Base-by-base conservation (phyloP, 2,113 vertebrate species). In the Etheostoma cragini region DNA sequence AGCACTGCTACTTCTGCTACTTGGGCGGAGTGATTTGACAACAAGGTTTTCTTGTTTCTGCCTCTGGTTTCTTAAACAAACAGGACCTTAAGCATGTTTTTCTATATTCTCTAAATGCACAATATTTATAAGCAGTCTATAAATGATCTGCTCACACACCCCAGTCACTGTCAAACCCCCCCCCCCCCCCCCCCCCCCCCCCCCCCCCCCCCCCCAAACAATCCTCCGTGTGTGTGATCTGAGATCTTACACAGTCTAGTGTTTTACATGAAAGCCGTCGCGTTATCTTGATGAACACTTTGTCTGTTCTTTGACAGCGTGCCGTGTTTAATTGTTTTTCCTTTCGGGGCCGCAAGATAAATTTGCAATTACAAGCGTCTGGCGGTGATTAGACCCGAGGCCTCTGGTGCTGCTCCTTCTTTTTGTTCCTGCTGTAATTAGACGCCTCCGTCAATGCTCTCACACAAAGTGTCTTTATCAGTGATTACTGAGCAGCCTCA, bases 391-490 rank as follows among this genome's bases (percentile, higher is more conserved):
- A 47, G 53, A 47, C 21, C 12, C 2, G 46, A 53, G 47, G 22
- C 77, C 12, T 1, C 15, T 19, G 2, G n/a, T 45, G 3, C 6
- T 7, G 3, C 42, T 64, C 16, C 3, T 4, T 1, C 15, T 70
- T 57, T 68, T 74, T 64, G 64, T 75, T 24, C 76, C 19, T 0
- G 45, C 69, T 15, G 60, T 13, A 65, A 80, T 72, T 60, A 54
- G 58, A 52, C 22, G 14, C 69, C 75, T 68, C 56, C 13, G 4
- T 67, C 67, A 50, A 52, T 24, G 8, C 38, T 5, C 58, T 22
- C 22, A 19, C 8, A 67, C 54, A 47, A 53, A 70, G 62, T 3
- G 71, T 81, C 79, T 53, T 54, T 16, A 71, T 76, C 80, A 16
- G 15, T 33, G 26, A 42, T n/a, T 56, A 64, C 3, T 17, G 19